phyloP scores from a whole-genome alignment of 1,140 invertebrate genomes.

The Proales similis region DNA sequence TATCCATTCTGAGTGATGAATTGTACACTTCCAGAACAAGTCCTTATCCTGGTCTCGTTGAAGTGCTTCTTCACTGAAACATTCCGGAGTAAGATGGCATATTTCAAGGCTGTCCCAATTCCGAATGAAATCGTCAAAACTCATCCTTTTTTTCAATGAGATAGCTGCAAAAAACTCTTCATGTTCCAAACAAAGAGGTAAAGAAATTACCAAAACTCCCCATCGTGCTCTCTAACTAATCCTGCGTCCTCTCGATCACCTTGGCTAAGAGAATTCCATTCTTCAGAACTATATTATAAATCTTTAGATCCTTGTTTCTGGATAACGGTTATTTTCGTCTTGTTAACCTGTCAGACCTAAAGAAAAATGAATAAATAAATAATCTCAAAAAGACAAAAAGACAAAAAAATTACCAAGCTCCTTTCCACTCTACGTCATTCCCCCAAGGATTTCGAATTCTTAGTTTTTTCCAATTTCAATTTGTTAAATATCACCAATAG shows the following conservation, averaged over 20 bases:
- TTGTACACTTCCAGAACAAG: slow-evolving; percentile 11
- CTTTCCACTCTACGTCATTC: slow-evolving; percentile 95
- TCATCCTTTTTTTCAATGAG: slow-evolving; percentile 21
- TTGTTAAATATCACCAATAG: slow-evolving; percentile 55
- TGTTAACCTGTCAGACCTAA: slow-evolving; percentile 32
- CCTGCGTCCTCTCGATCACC: slow-evolving; percentile 79
- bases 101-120: slow-evolving; percentile 30
- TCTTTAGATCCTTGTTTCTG: not conserved
- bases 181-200: not conserved
- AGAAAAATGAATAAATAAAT: not conserved
- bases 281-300: not conserved
- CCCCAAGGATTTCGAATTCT: slow-evolving; percentile 78
- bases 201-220: slow-evolving; percentile 38
- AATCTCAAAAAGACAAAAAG: not conserved
- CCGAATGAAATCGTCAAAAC: slow-evolving; percentile 26
- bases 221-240: slow-evolving; percentile 37
- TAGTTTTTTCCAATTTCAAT: not conserved
- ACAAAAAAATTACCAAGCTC: slow-evolving; percentile 46
- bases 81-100: slow-evolving; percentile 37
- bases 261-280: slow-evolving; percentile 81
- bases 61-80: slow-evolving; percentile 3
- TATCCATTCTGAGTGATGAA: slow-evolving; percentile 23
- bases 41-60: slow-evolving; percentile 28
- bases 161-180: not conserved
- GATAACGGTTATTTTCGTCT: not conserved